Conservation (phyloP, 2,113 vertebrate genomes). For the Talpa occidentalis region DNA sequence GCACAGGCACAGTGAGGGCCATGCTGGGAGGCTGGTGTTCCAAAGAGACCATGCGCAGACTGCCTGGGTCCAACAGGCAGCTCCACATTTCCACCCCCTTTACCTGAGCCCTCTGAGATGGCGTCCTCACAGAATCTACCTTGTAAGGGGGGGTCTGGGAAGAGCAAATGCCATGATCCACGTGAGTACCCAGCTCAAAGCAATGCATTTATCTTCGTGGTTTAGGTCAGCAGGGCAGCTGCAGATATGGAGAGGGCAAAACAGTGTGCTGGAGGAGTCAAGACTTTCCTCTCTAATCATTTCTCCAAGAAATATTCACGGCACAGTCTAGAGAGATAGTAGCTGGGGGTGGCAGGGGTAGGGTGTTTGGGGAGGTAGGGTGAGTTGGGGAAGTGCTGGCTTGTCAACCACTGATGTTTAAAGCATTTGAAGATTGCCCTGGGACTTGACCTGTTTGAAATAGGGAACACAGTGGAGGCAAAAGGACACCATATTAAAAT, state of each 20-base stretch:
- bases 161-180: fast-evolving
- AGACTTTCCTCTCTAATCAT: neutral
- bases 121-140: neutral
- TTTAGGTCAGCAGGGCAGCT: neutral
- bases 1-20: neutral
- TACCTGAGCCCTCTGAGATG: too few species aligned
- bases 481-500: neutral
- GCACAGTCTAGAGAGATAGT: neutral
- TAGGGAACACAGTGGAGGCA: too few species aligned
- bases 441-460: neutral
- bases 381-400: too few species aligned
- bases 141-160: fast-evolving
- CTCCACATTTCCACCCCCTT: neutral
- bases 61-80: too few species aligned
- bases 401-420: neutral
- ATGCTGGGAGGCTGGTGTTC: neutral
- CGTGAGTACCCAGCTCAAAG: neutral
- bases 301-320: neutral
- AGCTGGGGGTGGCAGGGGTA: neutral
- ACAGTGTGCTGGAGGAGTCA: neutral
- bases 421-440: neutral
- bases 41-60: neutral
- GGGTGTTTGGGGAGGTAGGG: neutral
- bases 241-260: neutral
- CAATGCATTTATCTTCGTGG: fast-evolving